Evolutionary conservation across 2,888 invertebrate species (phyloP), one percentile per base, ranked within the genome.

Genomic region (Fragum fragum): DNA sequence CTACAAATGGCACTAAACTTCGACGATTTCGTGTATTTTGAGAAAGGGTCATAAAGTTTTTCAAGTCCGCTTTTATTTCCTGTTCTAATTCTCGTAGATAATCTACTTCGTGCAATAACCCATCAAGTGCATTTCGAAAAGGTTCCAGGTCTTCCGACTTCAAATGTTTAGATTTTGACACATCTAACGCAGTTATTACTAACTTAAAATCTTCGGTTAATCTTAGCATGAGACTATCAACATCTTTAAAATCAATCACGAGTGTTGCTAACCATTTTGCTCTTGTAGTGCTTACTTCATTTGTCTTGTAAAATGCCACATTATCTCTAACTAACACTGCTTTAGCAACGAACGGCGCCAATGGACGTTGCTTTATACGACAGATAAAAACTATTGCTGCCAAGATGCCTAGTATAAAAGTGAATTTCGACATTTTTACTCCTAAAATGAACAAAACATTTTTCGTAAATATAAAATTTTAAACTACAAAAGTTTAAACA

Each of bases 251-350:
- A 26, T 57, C 57, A 14, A 26, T 23, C 1, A 61, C 61, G 6
- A 61, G 6, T 2, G 61, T 61, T 2, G 61, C 61, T 29, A 61
- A 18, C 61, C 61, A 61, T 61, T 14, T 61, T 16, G 61, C 61
- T 61, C 61, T 28, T 11, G 61, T 61, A 9, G 61, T 61, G 26
- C 9, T 26, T 1, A 61, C 26, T 29, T 61, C 61, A 61, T 61
- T 61, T 18, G 32, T n/a, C n/a, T 61, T 61, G 18, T 28, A 29
- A 29, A 61, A 61, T 3, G 16, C 32, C 1, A 61, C 61, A 29
- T 29, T 61, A 3, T 61, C 61, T 61, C 32, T 61, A 2, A 61
- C 47, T 9, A 47, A 2, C 2, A 47, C 7, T 18, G 47, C 14
- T 18, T n/a, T 14, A 18, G 14, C 18, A n/a, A 47, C 47, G 47